phyloP scores from a whole-genome alignment of 2,113 vertebrate genomes.

The Colaptes auratus region DNA sequence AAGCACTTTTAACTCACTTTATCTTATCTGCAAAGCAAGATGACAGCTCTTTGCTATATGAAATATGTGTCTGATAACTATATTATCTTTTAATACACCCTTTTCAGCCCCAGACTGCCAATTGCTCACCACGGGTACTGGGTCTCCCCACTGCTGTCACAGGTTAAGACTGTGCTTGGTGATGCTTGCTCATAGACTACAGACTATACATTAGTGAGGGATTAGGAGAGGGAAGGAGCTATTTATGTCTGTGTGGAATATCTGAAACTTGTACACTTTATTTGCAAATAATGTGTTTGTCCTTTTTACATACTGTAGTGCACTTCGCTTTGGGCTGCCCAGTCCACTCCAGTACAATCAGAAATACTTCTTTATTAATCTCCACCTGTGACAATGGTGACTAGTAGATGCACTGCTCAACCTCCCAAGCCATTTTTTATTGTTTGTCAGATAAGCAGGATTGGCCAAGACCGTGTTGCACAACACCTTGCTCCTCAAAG shows the following conservation, averaged over 20 bases:
- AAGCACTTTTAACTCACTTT: slow-evolving; percentile 59
- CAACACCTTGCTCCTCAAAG: neutral
- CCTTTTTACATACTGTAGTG: neutral
- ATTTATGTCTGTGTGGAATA: neutral
- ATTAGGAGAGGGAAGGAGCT: neutral
- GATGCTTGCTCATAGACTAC: neutral
- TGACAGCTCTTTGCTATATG: slow-evolving; percentile 26
- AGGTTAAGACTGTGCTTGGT: neutral
- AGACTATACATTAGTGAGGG: neutral
- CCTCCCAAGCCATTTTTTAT: neutral
- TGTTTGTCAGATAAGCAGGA: neutral
- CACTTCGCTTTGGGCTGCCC: neutral
- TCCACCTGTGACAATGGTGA: neutral
- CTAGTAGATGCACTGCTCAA: neutral
- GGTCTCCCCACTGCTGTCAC: neutral
- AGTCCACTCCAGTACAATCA: neutral
- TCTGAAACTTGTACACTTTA: neutral
- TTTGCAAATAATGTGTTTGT: neutral
- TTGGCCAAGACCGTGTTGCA: neutral
- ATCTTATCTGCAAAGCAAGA: slow-evolving; percentile 44
- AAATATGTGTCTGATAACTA: slow-evolving; percentile 14
- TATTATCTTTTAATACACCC: neutral
- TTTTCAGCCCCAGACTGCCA: neutral
- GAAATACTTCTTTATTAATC: neutral
- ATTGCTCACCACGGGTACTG: neutral